A percentile compares a stretch with the other conserved stretches of the same genome.
phyloP scores from a whole-genome alignment of 2,797 vertebrate species.

The Orientallactaga sibirica region DNA sequence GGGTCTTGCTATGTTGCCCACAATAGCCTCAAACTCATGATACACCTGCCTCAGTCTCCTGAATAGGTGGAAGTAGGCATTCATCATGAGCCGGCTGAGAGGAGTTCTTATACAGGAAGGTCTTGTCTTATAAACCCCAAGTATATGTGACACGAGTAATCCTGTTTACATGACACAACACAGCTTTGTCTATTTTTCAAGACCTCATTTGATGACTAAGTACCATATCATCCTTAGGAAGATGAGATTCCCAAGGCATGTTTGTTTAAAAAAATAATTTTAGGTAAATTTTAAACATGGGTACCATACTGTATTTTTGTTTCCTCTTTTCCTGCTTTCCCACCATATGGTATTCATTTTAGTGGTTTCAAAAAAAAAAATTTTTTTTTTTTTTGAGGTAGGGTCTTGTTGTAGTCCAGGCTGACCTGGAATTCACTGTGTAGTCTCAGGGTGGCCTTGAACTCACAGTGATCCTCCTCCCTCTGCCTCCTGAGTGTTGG shows the following conservation, averaged over 20 bases:
- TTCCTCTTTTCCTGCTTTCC: constrained; percentile 4
- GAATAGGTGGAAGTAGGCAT: not conserved
- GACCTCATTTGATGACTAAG: constrained; percentile 23
- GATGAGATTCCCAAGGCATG: not conserved
- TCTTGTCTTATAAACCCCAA: not conserved
- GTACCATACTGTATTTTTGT: not conserved
- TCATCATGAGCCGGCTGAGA: not conserved
- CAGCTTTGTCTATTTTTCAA: constrained; percentile 33
- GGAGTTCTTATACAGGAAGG: not conserved
- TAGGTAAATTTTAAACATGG: not conserved
- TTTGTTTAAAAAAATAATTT: not conserved
- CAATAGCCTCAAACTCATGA: not conserved
- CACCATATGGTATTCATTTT: not conserved
- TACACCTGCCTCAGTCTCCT: not conserved
- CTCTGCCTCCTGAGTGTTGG: too few relatives aligned
- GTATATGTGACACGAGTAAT: not conserved
- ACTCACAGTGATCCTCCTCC: too few relatives aligned
- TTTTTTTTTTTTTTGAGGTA: not conserved
- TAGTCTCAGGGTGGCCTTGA: too few relatives aligned
- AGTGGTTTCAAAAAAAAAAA: not conserved
- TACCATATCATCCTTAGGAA: constrained; percentile 3
- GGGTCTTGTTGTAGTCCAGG: too few relatives aligned
- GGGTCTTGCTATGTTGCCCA: not conserved
- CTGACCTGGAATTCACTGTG: too few relatives aligned
- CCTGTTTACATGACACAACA: not conserved